Percentiles rank a stretch among this genome's conserved stretches.
phyloP scores from a whole-genome alignment of 1,140 invertebrate genomes.

The Drosophila guanche region DNA sequence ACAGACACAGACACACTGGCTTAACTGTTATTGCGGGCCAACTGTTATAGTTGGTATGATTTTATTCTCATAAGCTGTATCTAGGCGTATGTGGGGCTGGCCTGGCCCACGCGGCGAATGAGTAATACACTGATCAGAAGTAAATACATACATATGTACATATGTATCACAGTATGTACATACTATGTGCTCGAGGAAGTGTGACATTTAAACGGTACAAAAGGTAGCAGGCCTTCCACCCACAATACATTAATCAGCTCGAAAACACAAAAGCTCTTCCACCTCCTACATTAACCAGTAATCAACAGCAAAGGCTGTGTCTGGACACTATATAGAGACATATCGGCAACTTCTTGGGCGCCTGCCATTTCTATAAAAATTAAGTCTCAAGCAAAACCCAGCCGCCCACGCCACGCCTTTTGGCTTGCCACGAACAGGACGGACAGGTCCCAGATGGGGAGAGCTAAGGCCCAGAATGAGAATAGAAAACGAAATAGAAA shows the following conservation, averaged over 20 bases:
- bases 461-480: conserved; percentile 14
- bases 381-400: conserved; percentile 16
- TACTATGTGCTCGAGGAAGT: background rate
- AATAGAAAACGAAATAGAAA: conserved; percentile 38
- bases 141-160: background rate
- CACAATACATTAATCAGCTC: conserved; percentile 9
- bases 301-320: too few species aligned
- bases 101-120: conserved; percentile 60
- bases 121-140: conserved; percentile 50
- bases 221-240: conserved; percentile 2
- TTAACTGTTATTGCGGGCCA: conserved; percentile 36
- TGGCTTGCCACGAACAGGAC: conserved; percentile 9
- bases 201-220: conserved; percentile 4
- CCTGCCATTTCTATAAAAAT: conserved; percentile 24
- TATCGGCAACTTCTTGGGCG: conserved; percentile 34
- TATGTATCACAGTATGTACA: background rate
- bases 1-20: conserved; percentile 16
- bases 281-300: too few species aligned
- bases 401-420: conserved; percentile 62
- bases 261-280: conserved; percentile 1
- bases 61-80: conserved; percentile 56
- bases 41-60: conserved; percentile 66
- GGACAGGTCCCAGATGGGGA: too few species aligned
- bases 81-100: conserved; percentile 4
- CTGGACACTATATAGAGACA: too few species aligned